Evolutionary conservation across 1,140 invertebrate genomes (phyloP).

Genomic region (Drosophila littoralis): DNA sequence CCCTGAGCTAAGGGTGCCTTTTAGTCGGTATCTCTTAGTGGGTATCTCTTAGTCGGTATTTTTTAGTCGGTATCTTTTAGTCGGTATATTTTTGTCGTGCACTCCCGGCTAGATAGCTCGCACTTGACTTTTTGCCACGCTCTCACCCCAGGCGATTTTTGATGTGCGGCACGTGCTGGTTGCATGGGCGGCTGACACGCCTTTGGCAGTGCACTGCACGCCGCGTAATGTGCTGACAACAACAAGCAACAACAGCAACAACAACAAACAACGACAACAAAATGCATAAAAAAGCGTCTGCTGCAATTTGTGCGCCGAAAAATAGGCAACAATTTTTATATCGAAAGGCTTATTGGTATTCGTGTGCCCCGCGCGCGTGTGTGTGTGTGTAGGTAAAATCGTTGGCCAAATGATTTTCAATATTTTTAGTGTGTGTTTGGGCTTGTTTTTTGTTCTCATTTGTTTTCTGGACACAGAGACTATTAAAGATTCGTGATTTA

Average conservation of each 20-base stretch:
- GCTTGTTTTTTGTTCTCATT: conserved; percentile 30
- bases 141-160: conserved; percentile 39
- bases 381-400: conserved; percentile 15
- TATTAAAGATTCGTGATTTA: conserved; percentile 69
- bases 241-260: conserved; percentile 36
- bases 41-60: too few relatives aligned
- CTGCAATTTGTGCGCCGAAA: conserved; percentile 68
- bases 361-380: background rate
- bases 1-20: too few relatives aligned
- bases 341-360: conserved; percentile 12
- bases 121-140: conserved; percentile 13
- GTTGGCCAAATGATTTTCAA: conserved; percentile 35
- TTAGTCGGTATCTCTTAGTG: too few relatives aligned
- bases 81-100: too few relatives aligned
- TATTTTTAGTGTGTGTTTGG: conserved; percentile 39
- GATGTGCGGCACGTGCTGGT: conserved; percentile 63
- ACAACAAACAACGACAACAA: conserved; percentile 31
- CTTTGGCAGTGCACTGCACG: conserved; percentile 4
- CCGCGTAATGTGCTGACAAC: conserved; percentile 70
- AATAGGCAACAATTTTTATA: conserved; percentile 54
- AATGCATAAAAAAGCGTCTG: conserved; percentile 49
- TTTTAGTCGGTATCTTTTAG: too few relatives aligned
- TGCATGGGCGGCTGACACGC: conserved; percentile 27
- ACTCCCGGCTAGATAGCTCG: too few relatives aligned
- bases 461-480: conserved; percentile 39